Evolutionary conservation across 2,113 vertebrate genomes (phyloP).

Genomic region (Phalacrocorax brasilianus): DNA sequence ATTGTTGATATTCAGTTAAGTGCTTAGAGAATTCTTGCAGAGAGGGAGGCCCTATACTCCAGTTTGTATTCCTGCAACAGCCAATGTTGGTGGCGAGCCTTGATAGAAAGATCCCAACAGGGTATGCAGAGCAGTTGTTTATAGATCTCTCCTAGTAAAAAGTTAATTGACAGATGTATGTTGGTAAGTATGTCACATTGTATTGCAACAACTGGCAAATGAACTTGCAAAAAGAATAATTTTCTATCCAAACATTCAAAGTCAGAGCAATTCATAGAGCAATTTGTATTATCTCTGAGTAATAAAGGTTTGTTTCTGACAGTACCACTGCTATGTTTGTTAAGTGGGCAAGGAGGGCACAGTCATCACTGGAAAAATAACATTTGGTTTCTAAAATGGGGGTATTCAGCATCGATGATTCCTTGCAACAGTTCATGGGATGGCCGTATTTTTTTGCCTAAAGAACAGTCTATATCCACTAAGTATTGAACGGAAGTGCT

Average conservation of each 20-base stretch:
- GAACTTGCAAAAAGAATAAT: not conserved
- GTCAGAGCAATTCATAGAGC: not conserved
- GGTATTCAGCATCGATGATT: not conserved
- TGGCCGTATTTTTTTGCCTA: not conserved
- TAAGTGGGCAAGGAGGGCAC: not conserved
- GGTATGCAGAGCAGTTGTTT: not conserved
- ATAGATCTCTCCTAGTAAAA: not conserved
- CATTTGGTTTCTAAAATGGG: not conserved
- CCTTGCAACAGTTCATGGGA: not conserved
- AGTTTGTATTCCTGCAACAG: not conserved
- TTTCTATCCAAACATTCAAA: not conserved
- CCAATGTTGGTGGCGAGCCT: not conserved
- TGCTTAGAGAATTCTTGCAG: not conserved
- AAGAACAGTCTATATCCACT: not conserved
- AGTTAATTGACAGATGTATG: not conserved
- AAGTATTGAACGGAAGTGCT: not conserved
- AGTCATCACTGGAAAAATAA: not conserved
- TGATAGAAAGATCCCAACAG: not conserved
- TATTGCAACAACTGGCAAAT: not conserved
- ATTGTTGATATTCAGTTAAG: not conserved
- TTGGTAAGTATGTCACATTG: not conserved
- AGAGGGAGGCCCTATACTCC: not conserved
- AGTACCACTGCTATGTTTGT: not conserved
- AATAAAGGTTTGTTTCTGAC: not conserved
- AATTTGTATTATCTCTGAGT: not conserved